Evolutionary conservation across 2,888 invertebrate species (phyloP).

Genomic region (Cerceris rybyensis): DNA sequence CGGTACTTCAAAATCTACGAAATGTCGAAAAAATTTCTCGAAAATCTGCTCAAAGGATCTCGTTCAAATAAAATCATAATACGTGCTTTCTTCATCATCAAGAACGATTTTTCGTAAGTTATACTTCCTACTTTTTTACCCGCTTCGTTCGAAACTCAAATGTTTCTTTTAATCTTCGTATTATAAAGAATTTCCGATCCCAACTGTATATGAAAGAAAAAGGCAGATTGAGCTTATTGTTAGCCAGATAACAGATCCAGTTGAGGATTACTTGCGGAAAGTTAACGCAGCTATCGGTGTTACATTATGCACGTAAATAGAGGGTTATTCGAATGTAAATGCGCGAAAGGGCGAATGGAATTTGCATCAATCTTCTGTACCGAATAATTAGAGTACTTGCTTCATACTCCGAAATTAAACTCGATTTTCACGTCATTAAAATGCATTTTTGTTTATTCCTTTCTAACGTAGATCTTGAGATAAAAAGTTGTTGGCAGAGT

Average conservation of each 20-base stretch:
- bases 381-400: neutral
- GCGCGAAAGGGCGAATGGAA: neutral
- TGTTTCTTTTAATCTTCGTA: too few relatives aligned
- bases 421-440: too few relatives aligned
- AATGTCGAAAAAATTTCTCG: neutral
- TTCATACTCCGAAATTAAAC: neutral
- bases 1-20: neutral
- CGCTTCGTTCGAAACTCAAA: neutral
- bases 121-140: neutral
- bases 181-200: too few relatives aligned
- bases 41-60: too few relatives aligned
- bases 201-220: neutral
- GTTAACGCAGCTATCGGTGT: neutral
- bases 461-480: too few relatives aligned
- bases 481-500: too few relatives aligned
- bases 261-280: constrained; percentile 1
- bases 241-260: neutral
- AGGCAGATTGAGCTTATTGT: neutral
- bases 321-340: constrained; percentile 4
- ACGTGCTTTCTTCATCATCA: too few relatives aligned
- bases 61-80: too few relatives aligned
- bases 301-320: constrained; percentile 1
- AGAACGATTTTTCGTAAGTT: too few relatives aligned
- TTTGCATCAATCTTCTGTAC: neutral
- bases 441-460: too few relatives aligned